Evolutionary conservation across 2,797 vertebrate genomes (phyloP), one percentile per base, ranked within the genome.

Genomic region (Acanthis flammea): DNA sequence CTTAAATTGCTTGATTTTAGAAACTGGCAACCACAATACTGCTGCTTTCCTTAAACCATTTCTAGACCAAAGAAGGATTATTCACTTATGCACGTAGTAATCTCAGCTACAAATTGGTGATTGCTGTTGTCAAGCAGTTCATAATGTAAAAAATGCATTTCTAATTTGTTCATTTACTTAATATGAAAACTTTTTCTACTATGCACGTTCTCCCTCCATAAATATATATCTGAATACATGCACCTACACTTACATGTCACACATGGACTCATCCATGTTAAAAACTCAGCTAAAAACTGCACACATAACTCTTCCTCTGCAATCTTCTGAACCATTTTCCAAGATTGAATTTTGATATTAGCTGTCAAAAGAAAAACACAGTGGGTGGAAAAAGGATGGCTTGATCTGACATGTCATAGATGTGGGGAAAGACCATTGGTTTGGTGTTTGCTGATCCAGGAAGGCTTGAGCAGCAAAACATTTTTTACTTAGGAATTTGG

Each of bases 141-240:
- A 80, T 21, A 47, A 22, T 21, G 27, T 0, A 55, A 62, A 55
- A 60, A 58, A 16, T 21, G 33, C 16, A 30, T 33, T 71, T 75
- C 8, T 47, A 13, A 27, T 33, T 44, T 80, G 39, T 71, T 53
- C 11, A 55, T 44, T 30, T 48, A 19, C 55, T 78, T 68, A 9
- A 37, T 39, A 47, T 3, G 84, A 78, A 58, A 9, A 4, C 41
- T 74, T 48, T 85, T 85, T 70, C 19, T 42, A 16, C 22, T 25
- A 3, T 22, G 3, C 33, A 47, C 0, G 0, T 62, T 86, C 13
- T 57, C 7, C 61, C 0, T 41, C 7, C 57, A 18, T 24, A 55
- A 39, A 63, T 55, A 28, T 39, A 4, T 23, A 58, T 24, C 2
- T 30, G 37, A 33, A 83, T n/a, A 30, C 5, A 42, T 1, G 4